phyloP scores from a whole-genome alignment of 2,113 vertebrate genomes.

The Natator depressus region DNA sequence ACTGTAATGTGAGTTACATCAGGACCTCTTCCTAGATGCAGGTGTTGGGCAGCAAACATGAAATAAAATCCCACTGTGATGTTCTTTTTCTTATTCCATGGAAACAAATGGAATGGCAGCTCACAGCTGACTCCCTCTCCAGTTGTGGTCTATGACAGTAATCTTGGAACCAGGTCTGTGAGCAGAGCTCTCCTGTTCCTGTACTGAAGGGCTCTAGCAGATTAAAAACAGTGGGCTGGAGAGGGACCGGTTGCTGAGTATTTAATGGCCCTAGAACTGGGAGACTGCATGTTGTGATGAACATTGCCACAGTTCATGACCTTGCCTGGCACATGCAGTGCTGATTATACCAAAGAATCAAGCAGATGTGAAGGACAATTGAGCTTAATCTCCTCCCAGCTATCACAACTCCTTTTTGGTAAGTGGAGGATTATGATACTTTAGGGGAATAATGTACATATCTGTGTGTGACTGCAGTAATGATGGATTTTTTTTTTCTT shows the following conservation, averaged over 20 bases:
- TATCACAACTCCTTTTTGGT: slow-evolving; percentile 57
- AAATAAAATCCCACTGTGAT: slow-evolving; percentile 56
- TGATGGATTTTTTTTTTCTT: slow-evolving; percentile 49
- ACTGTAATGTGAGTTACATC: background rate
- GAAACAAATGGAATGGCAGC: slow-evolving; percentile 45
- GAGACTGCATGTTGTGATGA: slow-evolving; percentile 34
- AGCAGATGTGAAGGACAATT: slow-evolving; percentile 55
- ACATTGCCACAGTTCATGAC: slow-evolving; percentile 31
- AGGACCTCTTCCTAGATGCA: slow-evolving; percentile 37
- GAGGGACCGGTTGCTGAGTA: slow-evolving; percentile 42
- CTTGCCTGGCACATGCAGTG: background rate
- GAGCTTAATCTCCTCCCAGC: slow-evolving; percentile 38
- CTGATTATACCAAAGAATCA: slow-evolving; percentile 37
- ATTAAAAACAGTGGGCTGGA: slow-evolving; percentile 70
- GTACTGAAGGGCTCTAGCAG: slow-evolving; percentile 38
- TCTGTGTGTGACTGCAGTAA: slow-evolving; percentile 51
- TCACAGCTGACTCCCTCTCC: slow-evolving; percentile 44
- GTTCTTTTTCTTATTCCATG: slow-evolving; percentile 49
- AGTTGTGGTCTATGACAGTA: slow-evolving; percentile 26
- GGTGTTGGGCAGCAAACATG: slow-evolving; percentile 51
- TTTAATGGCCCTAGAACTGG: slow-evolving; percentile 48
- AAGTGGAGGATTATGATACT: slow-evolving; percentile 65
- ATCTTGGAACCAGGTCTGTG: background rate
- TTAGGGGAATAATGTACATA: slow-evolving; percentile 50
- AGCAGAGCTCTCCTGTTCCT: background rate